These are phyloP conservation scores for Phortica okadai DNA, from an alignment of 2,888 invertebrate genomes.

Conservation along the genomic window DNA sequence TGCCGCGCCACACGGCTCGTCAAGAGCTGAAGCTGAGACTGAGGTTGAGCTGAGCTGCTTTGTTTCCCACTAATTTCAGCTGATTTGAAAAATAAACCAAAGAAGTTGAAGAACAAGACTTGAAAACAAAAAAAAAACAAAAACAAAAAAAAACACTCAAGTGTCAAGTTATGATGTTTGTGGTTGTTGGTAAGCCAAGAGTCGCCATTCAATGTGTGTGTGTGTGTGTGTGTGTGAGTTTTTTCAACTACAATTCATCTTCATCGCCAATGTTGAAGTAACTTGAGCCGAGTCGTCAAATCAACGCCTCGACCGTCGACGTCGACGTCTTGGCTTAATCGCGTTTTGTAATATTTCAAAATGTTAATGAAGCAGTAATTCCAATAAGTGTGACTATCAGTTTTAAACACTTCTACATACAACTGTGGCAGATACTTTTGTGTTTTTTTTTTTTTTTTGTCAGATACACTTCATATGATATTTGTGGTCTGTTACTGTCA, in stretches of 20 bases:
- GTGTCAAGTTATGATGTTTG: slow-evolving; percentile 64
- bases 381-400: slow-evolving; percentile 72
- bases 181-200: slow-evolving; percentile 36
- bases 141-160: slow-evolving; percentile 65
- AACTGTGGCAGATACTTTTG: slow-evolving; percentile 1
- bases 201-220: background rate
- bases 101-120: background rate
- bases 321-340: slow-evolving; percentile 15
- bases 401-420: slow-evolving; percentile 49
- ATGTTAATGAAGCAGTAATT: slow-evolving; percentile 71
- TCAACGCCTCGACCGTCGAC: background rate
- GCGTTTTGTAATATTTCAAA: slow-evolving; percentile 47
- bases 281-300: slow-evolving; percentile 48
- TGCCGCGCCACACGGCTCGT: background rate
- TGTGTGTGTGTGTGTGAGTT: slow-evolving; percentile 41
- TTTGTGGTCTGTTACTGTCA: background rate
- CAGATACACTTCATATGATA: background rate
- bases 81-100: slow-evolving; percentile 53
- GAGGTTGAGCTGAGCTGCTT: slow-evolving; percentile 35
- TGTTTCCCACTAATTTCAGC: slow-evolving; percentile 60
- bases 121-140: slow-evolving; percentile 53
- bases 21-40: background rate
- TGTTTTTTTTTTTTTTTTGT: too few species aligned
- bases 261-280: background rate
- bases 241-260: background rate